Conservation (phyloP, 2,888 invertebrate species). For the Dryococelus australis region DNA sequence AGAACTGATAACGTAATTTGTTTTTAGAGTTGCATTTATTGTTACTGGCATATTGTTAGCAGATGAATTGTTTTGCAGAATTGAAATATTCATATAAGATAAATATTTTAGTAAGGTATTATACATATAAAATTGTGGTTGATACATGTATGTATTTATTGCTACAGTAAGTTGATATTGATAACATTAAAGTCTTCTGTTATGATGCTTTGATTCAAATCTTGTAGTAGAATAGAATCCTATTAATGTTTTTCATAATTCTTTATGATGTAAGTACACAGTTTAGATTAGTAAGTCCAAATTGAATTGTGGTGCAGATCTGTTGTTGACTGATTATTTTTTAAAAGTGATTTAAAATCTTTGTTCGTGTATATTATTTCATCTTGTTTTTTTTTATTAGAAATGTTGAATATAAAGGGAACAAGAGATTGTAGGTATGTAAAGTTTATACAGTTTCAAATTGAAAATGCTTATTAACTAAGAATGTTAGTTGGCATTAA, state of each 20-base stretch:
- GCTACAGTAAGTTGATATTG: background rate
- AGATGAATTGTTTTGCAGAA: background rate
- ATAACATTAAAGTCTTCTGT: background rate
- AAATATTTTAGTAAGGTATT: constrained; percentile 1
- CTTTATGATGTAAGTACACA: background rate
- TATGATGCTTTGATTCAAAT: background rate
- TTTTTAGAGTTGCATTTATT: constrained; percentile 10
- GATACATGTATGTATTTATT: background rate
- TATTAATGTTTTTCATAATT: background rate
- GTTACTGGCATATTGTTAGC: constrained; percentile 16
- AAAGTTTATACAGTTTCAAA: background rate
- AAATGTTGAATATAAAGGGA: background rate
- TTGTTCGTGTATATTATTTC: background rate
- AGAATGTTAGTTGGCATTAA: background rate
- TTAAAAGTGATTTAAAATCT: background rate
- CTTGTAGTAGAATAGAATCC: background rate
- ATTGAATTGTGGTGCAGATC: background rate
- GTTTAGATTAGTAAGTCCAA: background rate
- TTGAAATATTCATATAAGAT: background rate
- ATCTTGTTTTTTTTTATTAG: background rate
- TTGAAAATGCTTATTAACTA: background rate
- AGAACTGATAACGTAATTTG: background rate
- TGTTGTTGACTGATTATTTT: constrained; percentile 16
- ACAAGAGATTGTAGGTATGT: background rate
- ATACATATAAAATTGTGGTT: background rate